phyloP scores from a whole-genome alignment of 1,140 invertebrate genomes.

The Goniozus legneri region DNA sequence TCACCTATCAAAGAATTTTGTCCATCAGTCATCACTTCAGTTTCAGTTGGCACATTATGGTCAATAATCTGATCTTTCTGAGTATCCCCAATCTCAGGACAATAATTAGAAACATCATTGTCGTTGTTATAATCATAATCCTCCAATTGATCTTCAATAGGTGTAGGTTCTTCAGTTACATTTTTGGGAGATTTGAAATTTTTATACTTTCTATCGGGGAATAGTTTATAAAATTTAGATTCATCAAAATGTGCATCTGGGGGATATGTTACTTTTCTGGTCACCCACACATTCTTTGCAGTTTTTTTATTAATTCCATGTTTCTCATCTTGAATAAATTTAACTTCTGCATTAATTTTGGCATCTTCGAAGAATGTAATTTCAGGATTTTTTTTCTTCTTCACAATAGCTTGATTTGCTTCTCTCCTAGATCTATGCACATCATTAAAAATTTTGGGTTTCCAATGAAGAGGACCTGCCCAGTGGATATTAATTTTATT shows the following conservation, averaged over 20 bases:
- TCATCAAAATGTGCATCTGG: constrained; percentile 31
- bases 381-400: constrained; percentile 30
- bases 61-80: constrained; percentile 38
- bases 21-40: constrained; percentile 47
- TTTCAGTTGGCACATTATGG: constrained; percentile 41
- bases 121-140: constrained; percentile 57
- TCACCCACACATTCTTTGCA: constrained; percentile 29
- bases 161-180: constrained; percentile 13
- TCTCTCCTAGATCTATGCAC: constrained; percentile 8
- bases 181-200: constrained; percentile 18
- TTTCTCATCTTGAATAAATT: background rate
- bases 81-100: constrained; percentile 42
- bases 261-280: constrained; percentile 33
- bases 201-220: background rate
- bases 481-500: constrained; percentile 61
- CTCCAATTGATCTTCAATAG: constrained; percentile 32
- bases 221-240: background rate
- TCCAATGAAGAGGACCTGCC: constrained; percentile 76
- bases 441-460: constrained; percentile 41
- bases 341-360: constrained; percentile 20
- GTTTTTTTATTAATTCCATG: constrained; percentile 24
- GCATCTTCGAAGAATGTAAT: constrained; percentile 22
- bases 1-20: constrained; percentile 48
- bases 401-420: constrained; percentile 14
- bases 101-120: constrained; percentile 53